Conservation (phyloP, 2,888 invertebrate species). For the Parnassius apollo region DNA sequence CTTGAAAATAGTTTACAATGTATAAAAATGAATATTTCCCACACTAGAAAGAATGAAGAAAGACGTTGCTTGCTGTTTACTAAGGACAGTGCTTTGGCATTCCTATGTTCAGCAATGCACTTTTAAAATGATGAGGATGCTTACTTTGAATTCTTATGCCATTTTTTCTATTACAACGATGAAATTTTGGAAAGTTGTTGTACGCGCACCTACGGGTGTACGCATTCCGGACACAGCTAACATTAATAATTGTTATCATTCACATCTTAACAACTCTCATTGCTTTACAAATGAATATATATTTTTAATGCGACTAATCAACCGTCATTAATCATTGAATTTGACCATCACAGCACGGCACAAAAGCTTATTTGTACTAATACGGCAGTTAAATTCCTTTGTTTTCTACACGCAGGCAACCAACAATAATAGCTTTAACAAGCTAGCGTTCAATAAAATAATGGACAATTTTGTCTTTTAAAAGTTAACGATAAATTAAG, state of each 20-base stretch:
- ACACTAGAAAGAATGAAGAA: too few relatives aligned
- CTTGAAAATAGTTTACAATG: too few relatives aligned
- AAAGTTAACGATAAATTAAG: background rate
- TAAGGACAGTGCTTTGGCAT: too few relatives aligned
- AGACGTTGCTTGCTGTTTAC: too few relatives aligned
- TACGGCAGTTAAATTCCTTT: background rate
- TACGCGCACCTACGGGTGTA: too few relatives aligned
- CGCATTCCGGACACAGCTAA: background rate
- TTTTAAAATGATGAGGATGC: too few relatives aligned
- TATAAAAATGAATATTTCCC: too few relatives aligned
- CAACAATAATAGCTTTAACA: background rate
- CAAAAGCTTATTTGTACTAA: background rate
- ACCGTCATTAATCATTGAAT: slow-evolving; percentile 11
- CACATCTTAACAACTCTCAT: background rate
- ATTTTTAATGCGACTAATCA: background rate
- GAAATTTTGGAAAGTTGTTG: too few relatives aligned
- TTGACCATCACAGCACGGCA: background rate
- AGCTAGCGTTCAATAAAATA: background rate
- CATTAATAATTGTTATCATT: background rate
- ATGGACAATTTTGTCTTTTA: background rate
- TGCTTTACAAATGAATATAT: slow-evolving; percentile 3
- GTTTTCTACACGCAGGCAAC: background rate
- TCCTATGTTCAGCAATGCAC: too few relatives aligned
- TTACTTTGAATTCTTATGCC: too few relatives aligned
- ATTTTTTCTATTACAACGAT: too few relatives aligned